Conservation (phyloP, 2,797 vertebrate species). For the Myoxocephalus aenaeus region DNA sequence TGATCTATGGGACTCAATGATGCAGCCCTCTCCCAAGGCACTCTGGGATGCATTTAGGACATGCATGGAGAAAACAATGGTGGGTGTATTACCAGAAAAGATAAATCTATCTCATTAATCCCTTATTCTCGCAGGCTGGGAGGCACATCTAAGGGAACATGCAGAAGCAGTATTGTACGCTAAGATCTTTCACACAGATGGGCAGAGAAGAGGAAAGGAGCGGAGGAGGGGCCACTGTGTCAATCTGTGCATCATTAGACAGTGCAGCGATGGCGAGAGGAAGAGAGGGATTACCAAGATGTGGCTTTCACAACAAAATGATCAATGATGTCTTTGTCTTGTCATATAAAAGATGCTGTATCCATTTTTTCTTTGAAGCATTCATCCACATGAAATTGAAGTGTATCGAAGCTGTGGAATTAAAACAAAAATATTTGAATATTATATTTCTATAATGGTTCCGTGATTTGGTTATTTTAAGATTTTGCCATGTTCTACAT, state of each 20-base stretch:
- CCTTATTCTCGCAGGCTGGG: constrained; percentile 80
- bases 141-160: constrained; percentile 79
- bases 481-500: background rate
- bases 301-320: constrained; percentile 76
- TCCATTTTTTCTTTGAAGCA: constrained; percentile 50
- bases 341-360: constrained; percentile 56
- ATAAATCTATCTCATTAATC: constrained; percentile 88
- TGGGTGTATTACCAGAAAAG: constrained; percentile 81
- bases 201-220: constrained; percentile 59
- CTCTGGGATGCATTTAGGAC: constrained; percentile 79
- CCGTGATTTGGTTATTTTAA: constrained; percentile 3
- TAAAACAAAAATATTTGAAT: constrained; percentile 6
- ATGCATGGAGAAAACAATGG: constrained; percentile 81
- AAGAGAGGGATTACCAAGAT: constrained; percentile 78
- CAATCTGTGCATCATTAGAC: constrained; percentile 85
- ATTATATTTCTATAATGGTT: background rate
- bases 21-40: constrained; percentile 76
- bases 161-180: constrained; percentile 70
- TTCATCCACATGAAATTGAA: constrained; percentile 37
- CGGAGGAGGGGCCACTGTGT: constrained; percentile 71
- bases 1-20: constrained; percentile 78
- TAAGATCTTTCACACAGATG: constrained; percentile 81
- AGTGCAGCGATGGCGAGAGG: constrained; percentile 67
- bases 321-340: constrained; percentile 77
- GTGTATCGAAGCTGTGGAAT: constrained; percentile 21